Base-by-base conservation (phyloP, 1,140 invertebrate species). In the Pseudomyrmex cubaensis region DNA sequence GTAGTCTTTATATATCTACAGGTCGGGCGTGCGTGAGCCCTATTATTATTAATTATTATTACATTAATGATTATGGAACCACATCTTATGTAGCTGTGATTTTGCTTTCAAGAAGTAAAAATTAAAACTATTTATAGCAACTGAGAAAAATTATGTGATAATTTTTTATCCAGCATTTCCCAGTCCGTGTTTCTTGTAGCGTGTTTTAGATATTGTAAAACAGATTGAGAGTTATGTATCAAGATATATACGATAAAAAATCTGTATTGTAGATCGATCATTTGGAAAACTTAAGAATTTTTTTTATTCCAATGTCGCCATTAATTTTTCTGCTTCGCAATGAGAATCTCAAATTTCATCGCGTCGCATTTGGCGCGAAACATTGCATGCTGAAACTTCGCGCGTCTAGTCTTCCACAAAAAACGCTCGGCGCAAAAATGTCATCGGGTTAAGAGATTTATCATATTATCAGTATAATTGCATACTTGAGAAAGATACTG, bases 41-140 rank as follows among this genome's bases (percentile, higher is more conserved):
- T 44, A 90, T 88, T 85, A 89, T 82, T 84, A 87, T 83, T 87
- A 89, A 90, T 87, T 72, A 85, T 75, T 85, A 89, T 83, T 85
- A 89, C 88, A 69, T 90, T 89, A 86, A 92, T 89, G 86, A 92
- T 90, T 90, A 93, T 92, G 89, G 90, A 93, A 93, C 91, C 89
- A 94, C 92, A 93, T 92, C 89, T 93, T 94, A 94, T 94, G 93
- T 94, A 94, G 93, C 93, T 94, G 93, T 94, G 93, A 94, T 94
- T 94, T 94, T 93, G 93, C 93, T 94, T 94, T 94, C 91, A 92
- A 93, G 92, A 93, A 94, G 93, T 94, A 92, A 94, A 93, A 92
- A 94, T 93, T 94, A 94, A 94, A 94, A 93, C 93, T 94, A 94
- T 94, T 94, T 94, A 94, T 94, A 94, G 93, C 92, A 94, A 94